Base-by-base conservation (phyloP, 2,113 vertebrate species). In the Sinocyclocheilus grahami region DNA sequence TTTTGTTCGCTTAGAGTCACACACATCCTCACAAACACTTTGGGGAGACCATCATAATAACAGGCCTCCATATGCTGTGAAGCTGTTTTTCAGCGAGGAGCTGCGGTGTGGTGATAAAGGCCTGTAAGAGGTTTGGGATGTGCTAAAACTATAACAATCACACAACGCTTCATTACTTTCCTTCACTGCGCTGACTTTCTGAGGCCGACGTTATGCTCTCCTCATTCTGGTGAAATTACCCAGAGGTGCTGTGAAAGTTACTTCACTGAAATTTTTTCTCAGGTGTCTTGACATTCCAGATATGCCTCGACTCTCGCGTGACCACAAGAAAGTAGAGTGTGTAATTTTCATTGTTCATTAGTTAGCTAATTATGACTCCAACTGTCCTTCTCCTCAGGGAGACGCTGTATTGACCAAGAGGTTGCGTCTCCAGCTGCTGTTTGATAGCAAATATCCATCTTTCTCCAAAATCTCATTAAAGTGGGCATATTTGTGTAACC, bases 311-410 rank as follows among this genome's bases (percentile, higher is more conserved):
- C 81, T 87, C 84, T 82, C 87, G 78, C 79, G 55, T 87, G 86
- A 89, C 90, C 86, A 27, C 11, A 18, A 65, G 75, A 33, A 46
- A 48, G 87, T 87, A 69, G 85, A 88, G 91, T 83, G 89, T 86
- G 86, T 90, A 81, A 76, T 92, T 93, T 91, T 93, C 91, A 92
- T 92, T 93, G 91, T 87, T 94, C 93, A 93, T 94, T 93, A 94
- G 89, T 92, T 92, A 82, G 90, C 86, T 94, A 93, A 95, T 95
- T 93, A 86, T 92, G 80, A 88, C 76, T 90, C 93, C 91, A 92
- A 94, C 92, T 94, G 93, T 91, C 88, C 69, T 87, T 89, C 88
- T 84, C 93, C 93, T 92, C 87, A 86, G 91, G 91, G 90, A 85
- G 90, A 90, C 86, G 90, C 86, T 90, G 91, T 91, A 82, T 89